These are phyloP conservation scores for Cheilosia urbana DNA, from an alignment of 2,888 invertebrate genomes.

Conservation along the genomic window DNA sequence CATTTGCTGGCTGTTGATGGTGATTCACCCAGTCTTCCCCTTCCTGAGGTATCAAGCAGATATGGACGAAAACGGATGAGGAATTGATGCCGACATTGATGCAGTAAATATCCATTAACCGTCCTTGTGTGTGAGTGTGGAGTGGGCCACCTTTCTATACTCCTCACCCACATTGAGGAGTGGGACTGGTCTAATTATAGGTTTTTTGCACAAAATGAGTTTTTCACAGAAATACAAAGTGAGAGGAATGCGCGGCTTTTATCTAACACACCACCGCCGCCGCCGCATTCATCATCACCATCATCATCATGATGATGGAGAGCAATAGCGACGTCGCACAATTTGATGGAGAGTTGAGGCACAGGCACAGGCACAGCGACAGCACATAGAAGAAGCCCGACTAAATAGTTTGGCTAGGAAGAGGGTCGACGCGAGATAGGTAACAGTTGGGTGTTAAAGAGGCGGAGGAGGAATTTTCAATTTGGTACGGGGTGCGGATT, in stretches of 20 bases:
- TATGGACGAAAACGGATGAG: slow-evolving; percentile 42
- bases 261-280: slow-evolving; percentile 50
- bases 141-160: slow-evolving; percentile 1
- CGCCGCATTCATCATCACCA: slow-evolving; percentile 34
- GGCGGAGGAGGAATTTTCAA: slow-evolving; percentile 63
- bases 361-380: slow-evolving; percentile 11
- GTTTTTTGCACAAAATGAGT: slow-evolving; percentile 62
- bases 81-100: slow-evolving; percentile 61
- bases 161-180: background rate
- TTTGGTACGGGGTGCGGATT: slow-evolving; percentile 72
- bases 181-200: slow-evolving; percentile 58
- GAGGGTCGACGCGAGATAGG: background rate
- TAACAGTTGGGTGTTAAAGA: slow-evolving; percentile 19
- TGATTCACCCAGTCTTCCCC: slow-evolving; percentile 54
- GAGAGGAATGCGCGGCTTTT: slow-evolving; percentile 65
- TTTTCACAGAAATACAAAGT: slow-evolving; percentile 49
- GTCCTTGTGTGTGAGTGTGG: slow-evolving; percentile 8
- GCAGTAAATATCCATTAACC: slow-evolving; percentile 64
- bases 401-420: slow-evolving; percentile 25
- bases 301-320: slow-evolving; percentile 25
- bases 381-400: background rate
- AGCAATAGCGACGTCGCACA: slow-evolving; percentile 4
- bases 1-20: slow-evolving; percentile 16
- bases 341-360: slow-evolving; percentile 33
- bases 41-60: background rate